Base-by-base conservation (phyloP, 2,888 invertebrate species). In the Cephus sareptanus region DNA sequence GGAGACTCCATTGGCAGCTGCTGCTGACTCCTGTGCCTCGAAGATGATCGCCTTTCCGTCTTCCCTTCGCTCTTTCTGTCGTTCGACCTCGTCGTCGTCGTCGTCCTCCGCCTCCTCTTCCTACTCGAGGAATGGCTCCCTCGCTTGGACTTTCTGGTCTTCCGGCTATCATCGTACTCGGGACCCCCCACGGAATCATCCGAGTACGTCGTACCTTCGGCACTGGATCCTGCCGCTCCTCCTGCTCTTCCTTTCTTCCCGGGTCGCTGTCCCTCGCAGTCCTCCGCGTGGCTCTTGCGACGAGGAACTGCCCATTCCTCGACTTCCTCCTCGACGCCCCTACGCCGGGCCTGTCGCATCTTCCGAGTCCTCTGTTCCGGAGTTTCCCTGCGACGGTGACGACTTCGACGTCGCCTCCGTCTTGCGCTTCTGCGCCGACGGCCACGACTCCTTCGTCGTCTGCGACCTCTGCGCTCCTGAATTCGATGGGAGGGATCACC, bases 11-110 rank as follows among this genome's bases (percentile, higher is more conserved):
- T 77, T 79, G 33, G 79, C 35, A 23, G 75, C 70, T 30, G 81
- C 77, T 15, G 77, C 33, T 82, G 79, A 68, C 83, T 83, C 34
- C 82, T 79, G 69, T 81, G 75, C 69, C 82, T 79, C 71, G 81
- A 81, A 3, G 77, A 77, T 4, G 83, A 83, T 68, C 83, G 77
- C 73, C 70, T 82, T 69, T 77, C 75, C 4, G 79, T 74, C 75
- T 80, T 80, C 73, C 79, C 77, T 13, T 71, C 75, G 74, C 69
- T 56, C 35, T 82, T 81, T 11, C 81, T 80, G 35, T 79, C 82
- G 40, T 0, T 40, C 40, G 40, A 40, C 40, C 37, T 37, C 0
- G 3, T 13, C 37, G 13, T 37, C 37, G 15, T 2, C 35, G 35
- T 35, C 35, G 35, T 35, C 37, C 4, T 37, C 12, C 3, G 4